Percentiles rank a stretch among this genome's conserved stretches.
These are phyloP conservation scores for Eclectus roratus DNA, from an alignment of 2,113 vertebrate genomes.

Conservation along the genomic window DNA sequence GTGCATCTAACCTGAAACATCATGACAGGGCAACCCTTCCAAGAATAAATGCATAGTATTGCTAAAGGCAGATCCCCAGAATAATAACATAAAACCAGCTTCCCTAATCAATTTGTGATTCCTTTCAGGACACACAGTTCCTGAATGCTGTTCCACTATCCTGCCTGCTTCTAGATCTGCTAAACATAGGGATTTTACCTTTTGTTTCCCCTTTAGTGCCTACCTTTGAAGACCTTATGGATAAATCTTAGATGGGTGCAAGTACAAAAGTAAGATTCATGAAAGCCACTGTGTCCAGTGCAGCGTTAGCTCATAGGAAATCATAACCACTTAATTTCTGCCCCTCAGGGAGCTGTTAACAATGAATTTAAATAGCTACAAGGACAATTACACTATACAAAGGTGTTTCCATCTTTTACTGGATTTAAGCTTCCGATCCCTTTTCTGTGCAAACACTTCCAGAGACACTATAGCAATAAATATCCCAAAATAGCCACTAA, in stretches of 20 bases:
- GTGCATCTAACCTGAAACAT: background rate
- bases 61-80: background rate
- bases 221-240: background rate
- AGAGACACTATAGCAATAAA: background rate
- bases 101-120: background rate
- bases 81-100: background rate
- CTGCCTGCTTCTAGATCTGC: background rate
- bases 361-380: background rate
- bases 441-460: background rate
- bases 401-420: background rate
- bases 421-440: background rate
- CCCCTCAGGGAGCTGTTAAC: background rate
- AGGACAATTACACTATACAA: background rate
- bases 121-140: background rate
- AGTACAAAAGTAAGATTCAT: background rate
- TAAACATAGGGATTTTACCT: background rate
- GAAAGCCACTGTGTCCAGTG: background rate
- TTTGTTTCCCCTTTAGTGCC: background rate
- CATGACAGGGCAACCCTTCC: background rate
- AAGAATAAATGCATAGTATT: background rate
- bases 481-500: background rate
- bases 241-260: background rate
- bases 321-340: background rate
- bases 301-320: background rate
- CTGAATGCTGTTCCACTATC: background rate